Evolutionary conservation across 2,113 vertebrate genomes (phyloP), one percentile per base, ranked within the genome.

Genomic region (rat (Rattus norvegicus)): DNA sequence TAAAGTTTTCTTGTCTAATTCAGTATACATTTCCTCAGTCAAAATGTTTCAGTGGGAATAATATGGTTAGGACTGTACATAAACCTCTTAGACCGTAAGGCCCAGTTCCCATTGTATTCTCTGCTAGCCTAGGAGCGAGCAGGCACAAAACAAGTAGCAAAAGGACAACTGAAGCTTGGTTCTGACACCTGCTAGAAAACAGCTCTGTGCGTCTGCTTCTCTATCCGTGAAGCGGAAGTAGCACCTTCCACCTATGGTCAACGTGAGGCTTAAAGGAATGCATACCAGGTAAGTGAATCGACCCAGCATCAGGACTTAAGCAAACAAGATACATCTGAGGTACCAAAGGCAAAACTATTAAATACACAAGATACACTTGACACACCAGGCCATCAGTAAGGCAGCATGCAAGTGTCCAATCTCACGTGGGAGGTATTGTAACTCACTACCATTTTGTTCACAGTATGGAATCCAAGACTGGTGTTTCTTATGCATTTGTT

Each of bases 11-110:
- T 65, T 47, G 39, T 80, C 36, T 67, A 80, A 89, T 84, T 94
- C 39, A 84, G 73, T 7, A 33, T 75, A 79, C 12, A 96, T 94
- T 92, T 93, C n/a, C n/a, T 90, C 56, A 80, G 20, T 43, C 22
- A 89, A 30, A 84, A 88, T 94, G 90, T 88, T 88, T 97, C 72
- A 75, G 88, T 59, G 61, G n/a, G 16, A 91, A 22, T 43, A 85
- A 54, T 9, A 61, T 30, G 8, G 49, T 91, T 11, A 90, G 2
- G 61, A 76, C 12, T 24, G 30, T n/a, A 4, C 28, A 39, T 19
- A 65, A 91, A 13, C 19, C n/a, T 88, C 61, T 47, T 30, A 26
- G 28, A 36, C 43, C 43, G 43, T 43, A 43, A 43, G 43, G 2
- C 2, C 49, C 6, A 2, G 22, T 20, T 11, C n/a, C 13, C 19